phyloP scores from a whole-genome alignment of 2,797 vertebrate species.

The Halcyon smyrnensis region DNA sequence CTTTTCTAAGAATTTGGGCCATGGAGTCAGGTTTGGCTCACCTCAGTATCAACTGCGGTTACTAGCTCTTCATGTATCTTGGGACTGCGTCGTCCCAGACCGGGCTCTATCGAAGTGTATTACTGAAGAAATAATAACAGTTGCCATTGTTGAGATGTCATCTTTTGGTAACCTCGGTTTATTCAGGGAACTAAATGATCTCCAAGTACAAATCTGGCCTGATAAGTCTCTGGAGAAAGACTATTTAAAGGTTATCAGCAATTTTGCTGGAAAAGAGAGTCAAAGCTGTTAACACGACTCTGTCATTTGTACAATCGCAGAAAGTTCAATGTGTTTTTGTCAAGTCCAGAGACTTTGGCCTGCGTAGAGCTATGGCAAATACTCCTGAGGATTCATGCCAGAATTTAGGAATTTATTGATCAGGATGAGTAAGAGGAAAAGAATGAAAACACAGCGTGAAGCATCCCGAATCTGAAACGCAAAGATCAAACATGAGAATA shows the following conservation, averaged over 20 bases:
- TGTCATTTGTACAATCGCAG: not conserved
- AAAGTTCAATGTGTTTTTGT: conserved; percentile 50
- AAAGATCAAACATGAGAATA: not conserved
- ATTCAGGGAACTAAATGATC: conserved; percentile 55
- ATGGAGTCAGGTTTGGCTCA: not conserved
- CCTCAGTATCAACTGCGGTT: not conserved
- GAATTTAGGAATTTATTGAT: conserved; percentile 58
- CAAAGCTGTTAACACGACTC: conserved; percentile 33
- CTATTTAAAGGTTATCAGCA: conserved; percentile 65
- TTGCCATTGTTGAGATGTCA: conserved; percentile 34
- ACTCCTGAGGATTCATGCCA: conserved; percentile 47
- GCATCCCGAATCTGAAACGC: not conserved
- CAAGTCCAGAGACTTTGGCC: conserved; percentile 30
- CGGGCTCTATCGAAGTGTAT: not conserved
- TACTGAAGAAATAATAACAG: not conserved
- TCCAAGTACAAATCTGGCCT: conserved; percentile 33
- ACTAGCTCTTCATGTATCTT: not conserved
- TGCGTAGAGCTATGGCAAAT: conserved; percentile 19
- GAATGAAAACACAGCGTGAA: conserved; percentile 32
- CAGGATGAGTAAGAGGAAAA: conserved; percentile 25
- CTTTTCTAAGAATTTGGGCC: not conserved
- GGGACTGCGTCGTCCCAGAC: not conserved
- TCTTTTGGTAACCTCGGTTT: conserved; percentile 41
- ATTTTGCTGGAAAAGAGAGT: conserved; percentile 53
- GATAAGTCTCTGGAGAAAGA: conserved; percentile 50